Percentiles rank a stretch among this genome's conserved stretches.
Conservation (phyloP, 1,140 invertebrate species). For the Pinna nobilis region DNA sequence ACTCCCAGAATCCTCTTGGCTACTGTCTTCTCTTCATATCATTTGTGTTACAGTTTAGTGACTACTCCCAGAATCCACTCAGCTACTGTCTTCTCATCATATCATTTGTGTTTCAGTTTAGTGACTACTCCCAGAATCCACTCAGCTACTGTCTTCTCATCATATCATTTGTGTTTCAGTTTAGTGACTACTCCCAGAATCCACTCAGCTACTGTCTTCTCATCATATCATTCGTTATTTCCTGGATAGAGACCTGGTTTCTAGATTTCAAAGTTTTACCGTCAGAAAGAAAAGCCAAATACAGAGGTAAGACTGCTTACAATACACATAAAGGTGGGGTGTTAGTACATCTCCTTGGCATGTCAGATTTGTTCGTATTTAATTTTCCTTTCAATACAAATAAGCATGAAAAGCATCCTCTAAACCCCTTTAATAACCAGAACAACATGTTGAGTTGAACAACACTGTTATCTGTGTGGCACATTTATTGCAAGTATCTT, state of each 20-base stretch:
- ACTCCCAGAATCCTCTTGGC: slow-evolving; percentile 49
- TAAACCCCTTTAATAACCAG: background rate
- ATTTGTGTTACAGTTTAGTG: slow-evolving; percentile 67
- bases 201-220: slow-evolving; percentile 62
- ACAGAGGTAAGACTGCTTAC: slow-evolving; percentile 23
- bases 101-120: no score
- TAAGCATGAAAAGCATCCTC: no score
- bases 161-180: slow-evolving; percentile 51
- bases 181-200: slow-evolving; percentile 48
- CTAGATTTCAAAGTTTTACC: slow-evolving; percentile 72
- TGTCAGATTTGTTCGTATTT: no score
- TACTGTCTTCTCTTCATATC: slow-evolving; percentile 65
- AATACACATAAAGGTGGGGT: no score
- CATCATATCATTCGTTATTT: slow-evolving; percentile 67
- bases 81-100: no score
- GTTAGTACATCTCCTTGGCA: no score
- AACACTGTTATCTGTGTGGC: no score
- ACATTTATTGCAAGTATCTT: background rate
- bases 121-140: no score
- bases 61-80: no score
- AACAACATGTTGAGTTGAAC: no score
- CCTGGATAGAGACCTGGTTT: slow-evolving; percentile 73
- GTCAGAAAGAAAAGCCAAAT: slow-evolving; percentile 54
- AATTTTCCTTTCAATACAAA: no score
- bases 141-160: slow-evolving; percentile 55